Conservation (phyloP, 1,140 invertebrate genomes). For the Stegodyphus mimosarum region DNA sequence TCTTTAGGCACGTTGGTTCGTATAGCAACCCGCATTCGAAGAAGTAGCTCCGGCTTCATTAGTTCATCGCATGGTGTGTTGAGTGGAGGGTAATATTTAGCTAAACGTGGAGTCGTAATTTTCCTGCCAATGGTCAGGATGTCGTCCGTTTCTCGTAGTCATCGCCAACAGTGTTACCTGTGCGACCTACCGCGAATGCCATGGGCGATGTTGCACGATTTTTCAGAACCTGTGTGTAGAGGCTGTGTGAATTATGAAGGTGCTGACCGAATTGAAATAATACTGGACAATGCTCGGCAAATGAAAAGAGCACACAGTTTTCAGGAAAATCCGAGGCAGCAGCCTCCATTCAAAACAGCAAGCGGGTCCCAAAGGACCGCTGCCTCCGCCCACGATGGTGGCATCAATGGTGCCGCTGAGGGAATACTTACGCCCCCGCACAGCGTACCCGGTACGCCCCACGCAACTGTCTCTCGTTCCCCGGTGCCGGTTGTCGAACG, state of each 20-base stretch:
- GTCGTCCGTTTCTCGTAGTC: constrained; percentile 67
- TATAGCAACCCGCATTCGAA: too few relatives aligned
- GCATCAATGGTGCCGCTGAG: constrained; percentile 25
- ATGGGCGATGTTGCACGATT: constrained; percentile 99
- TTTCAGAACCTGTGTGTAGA: constrained; percentile 95
- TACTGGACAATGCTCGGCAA: constrained; percentile 92
- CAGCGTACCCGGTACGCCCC: constrained; percentile 28
- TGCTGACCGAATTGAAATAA: constrained; percentile 94
- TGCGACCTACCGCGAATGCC: constrained; percentile 99
- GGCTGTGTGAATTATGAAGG: constrained; percentile 99
- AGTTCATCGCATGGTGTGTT: not conserved
- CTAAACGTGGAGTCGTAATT: not conserved
- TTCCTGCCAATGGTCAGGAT: constrained; percentile 59
- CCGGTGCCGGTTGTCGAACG: constrained; percentile 54
- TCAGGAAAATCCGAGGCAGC: constrained; percentile 4
- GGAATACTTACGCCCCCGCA: constrained; percentile 45
- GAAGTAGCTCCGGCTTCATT: not conserved
- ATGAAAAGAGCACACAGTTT: constrained; percentile 83
- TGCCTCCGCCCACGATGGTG: constrained; percentile 1
- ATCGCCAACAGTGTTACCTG: constrained; percentile 97
- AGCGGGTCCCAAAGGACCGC: not conserved
- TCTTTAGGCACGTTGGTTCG: too few relatives aligned
- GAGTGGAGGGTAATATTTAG: not conserved
- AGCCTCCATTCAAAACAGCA: not conserved
- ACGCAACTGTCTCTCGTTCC: constrained; percentile 36